phyloP scores from a whole-genome alignment of 2,113 vertebrate genomes.

The Mormyrus iriodes region DNA sequence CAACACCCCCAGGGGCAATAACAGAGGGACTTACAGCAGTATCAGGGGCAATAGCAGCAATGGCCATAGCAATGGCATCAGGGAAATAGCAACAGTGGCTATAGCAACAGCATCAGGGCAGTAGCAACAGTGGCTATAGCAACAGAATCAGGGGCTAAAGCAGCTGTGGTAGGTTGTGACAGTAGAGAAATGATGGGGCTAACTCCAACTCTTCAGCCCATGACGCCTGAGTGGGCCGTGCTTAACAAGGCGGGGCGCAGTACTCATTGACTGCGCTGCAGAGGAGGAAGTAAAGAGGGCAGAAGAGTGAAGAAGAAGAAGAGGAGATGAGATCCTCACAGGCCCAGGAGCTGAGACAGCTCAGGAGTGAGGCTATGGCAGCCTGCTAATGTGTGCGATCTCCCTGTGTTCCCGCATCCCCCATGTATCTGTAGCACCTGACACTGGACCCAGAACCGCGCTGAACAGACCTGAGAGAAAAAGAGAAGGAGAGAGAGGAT shows the following conservation, averaged over 20 bases:
- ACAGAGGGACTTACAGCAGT: neutral
- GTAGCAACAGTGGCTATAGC: constrained; percentile 3
- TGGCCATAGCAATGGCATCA: neutral
- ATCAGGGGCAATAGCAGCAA: neutral
- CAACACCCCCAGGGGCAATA: neutral
- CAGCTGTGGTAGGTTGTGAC: neutral
- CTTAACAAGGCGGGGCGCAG: neutral
- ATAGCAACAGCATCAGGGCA: neutral
- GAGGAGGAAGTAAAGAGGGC: constrained; percentile 4
- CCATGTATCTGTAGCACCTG: neutral
- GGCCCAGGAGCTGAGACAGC: neutral
- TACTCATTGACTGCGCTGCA: neutral
- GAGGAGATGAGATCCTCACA: neutral
- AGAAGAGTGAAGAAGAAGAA: neutral
- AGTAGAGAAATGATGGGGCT: neutral
- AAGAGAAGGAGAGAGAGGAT: neutral
- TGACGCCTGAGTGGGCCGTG: neutral
- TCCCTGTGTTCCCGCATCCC: neutral
- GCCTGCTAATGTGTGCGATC: neutral
- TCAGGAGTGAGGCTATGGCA: neutral
- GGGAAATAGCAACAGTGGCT: neutral
- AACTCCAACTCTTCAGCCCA: neutral
- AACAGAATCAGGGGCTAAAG: neutral
- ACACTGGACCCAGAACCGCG: neutral
- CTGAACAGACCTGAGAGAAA: neutral